Conservation (phyloP, 2,888 invertebrate species). For the Theretra japonica region DNA sequence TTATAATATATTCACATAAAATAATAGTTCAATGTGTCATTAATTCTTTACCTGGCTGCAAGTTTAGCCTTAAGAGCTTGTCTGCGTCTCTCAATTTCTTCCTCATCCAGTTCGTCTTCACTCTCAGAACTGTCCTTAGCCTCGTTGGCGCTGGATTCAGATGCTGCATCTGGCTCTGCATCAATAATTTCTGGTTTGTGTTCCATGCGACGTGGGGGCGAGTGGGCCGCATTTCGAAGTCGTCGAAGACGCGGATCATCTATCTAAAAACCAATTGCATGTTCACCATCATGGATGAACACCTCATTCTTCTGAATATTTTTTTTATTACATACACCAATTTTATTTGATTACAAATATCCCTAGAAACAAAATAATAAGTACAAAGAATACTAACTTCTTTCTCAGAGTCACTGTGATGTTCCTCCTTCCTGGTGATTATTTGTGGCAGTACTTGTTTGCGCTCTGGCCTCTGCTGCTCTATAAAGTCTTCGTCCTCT, state of each 20-base stretch:
- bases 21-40: not conserved
- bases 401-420: conserved; percentile 73
- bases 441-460: conserved; percentile 69
- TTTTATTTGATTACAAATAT: too few relatives aligned
- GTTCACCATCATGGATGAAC: not conserved
- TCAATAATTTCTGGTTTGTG: conserved; percentile 81
- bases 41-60: conserved; percentile 65
- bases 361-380: too few relatives aligned
- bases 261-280: conserved; percentile 68
- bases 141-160: conserved; percentile 76
- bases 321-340: too few relatives aligned
- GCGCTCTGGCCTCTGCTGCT: conserved; percentile 78
- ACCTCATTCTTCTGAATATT: too few relatives aligned
- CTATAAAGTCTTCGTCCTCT: conserved; percentile 94
- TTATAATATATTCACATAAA: not conserved
- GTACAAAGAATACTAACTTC: conserved; percentile 55
- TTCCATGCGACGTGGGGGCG: conserved; percentile 84
- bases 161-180: conserved; percentile 73
- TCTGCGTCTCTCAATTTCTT: conserved; percentile 93
- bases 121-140: conserved; percentile 85
- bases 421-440: conserved; percentile 66
- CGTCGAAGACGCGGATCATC: conserved; percentile 94
- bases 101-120: conserved; percentile 93
- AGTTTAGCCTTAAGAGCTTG: conserved; percentile 81
- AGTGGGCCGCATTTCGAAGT: conserved; percentile 86